phyloP scores from a whole-genome alignment of 2,797 vertebrate genomes.

The Acipenser ruthenus region DNA sequence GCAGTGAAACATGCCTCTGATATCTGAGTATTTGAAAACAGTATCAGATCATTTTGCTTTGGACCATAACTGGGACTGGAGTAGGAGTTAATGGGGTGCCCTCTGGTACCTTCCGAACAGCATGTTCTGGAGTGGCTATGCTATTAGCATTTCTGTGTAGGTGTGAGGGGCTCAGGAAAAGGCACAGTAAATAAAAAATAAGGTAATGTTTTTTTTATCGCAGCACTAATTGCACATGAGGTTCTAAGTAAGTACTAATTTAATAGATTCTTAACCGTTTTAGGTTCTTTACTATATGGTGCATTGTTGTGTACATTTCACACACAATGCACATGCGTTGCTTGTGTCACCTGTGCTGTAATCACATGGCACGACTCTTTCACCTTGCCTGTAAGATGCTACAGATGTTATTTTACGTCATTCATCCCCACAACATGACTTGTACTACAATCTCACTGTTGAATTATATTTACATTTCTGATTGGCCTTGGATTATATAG shows the following conservation, averaged over 20 bases:
- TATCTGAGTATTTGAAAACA: slow-evolving; percentile 44
- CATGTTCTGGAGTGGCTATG: slow-evolving; percentile 60
- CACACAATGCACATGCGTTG: not conserved
- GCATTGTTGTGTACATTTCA: slow-evolving; percentile 11
- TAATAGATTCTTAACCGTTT: slow-evolving; percentile 15
- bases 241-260: slow-evolving; percentile 51
- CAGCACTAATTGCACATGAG: slow-evolving; percentile 33
- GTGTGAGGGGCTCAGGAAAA: slow-evolving; percentile 55
- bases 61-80: slow-evolving; percentile 62
- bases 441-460: too few relatives aligned
- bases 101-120: slow-evolving; percentile 55
- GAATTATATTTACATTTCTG: too few relatives aligned
- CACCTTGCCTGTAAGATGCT: too few relatives aligned
- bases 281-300: slow-evolving; percentile 12
- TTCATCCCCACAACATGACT: too few relatives aligned
- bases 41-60: slow-evolving; percentile 61
- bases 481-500: too few relatives aligned
- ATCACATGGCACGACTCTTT: not conserved
- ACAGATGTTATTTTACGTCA: too few relatives aligned
- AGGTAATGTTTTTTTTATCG: slow-evolving; percentile 40
- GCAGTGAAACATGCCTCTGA: slow-evolving; percentile 52
- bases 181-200: slow-evolving; percentile 51
- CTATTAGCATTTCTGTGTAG: slow-evolving; percentile 70
- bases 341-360: not conserved
- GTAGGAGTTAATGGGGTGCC: slow-evolving; percentile 72